These are phyloP conservation scores for Mohoua ochrocephala DNA, from an alignment of 2,113 vertebrate species.

Conservation along the genomic window DNA sequence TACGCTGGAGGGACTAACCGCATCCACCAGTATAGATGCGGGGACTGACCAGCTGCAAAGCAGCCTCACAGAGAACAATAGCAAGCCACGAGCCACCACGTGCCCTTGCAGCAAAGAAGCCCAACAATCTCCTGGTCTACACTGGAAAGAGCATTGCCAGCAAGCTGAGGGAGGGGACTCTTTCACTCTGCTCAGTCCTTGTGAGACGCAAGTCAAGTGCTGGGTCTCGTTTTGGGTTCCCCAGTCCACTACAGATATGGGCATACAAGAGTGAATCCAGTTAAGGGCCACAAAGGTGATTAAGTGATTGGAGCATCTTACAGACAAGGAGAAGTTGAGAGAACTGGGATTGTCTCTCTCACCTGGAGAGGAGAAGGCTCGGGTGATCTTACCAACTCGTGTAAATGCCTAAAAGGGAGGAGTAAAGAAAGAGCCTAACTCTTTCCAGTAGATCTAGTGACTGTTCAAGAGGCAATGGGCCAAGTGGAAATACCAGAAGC, in stretches of 20 bases:
- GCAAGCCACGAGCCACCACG: fast-evolving
- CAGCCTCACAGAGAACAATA: background rate
- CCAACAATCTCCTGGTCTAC: background rate
- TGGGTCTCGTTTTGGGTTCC: background rate
- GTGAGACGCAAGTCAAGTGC: background rate
- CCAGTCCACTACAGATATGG: background rate
- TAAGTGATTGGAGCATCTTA: background rate
- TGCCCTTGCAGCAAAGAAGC: background rate
- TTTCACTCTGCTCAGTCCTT: background rate
- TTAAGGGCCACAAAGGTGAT: background rate
- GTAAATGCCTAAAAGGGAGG: background rate
- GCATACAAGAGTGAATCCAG: background rate
- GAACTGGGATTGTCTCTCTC: background rate
- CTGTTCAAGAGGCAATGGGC: background rate
- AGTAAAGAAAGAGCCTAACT: background rate
- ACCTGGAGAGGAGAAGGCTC: background rate
- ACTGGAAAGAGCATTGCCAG: background rate
- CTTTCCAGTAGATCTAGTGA: background rate
- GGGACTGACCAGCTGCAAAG: background rate
- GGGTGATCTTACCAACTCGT: background rate
- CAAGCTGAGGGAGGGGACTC: background rate
- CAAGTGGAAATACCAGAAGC: background rate
- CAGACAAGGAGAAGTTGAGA: background rate
- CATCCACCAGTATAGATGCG: background rate
- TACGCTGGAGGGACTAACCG: background rate